Evolutionary conservation across 2,888 invertebrate genomes (phyloP), one percentile per base, ranked within the genome.

Genomic region (Strigamia maritima): DNA sequence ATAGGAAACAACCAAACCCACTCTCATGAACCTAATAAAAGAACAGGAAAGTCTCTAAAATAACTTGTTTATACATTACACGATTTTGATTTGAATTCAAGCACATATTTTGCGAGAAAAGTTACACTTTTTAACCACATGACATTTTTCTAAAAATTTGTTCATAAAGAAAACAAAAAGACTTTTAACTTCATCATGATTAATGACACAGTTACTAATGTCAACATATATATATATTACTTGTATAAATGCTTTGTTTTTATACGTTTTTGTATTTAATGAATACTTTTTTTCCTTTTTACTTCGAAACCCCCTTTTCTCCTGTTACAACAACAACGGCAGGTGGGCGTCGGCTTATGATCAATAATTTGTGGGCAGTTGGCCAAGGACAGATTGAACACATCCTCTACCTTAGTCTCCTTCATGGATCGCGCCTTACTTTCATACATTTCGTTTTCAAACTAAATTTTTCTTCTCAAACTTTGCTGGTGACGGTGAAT

Each of bases 351-450:
- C 70, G 70, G 70, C 70, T 4, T 70, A 70, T 70, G 70, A 70
- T 70, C 70, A 70, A 70, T 70, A 70, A 70, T 70, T 70, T 70
- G 70, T 70, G 70, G 70, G 70, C 70, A 70, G 70, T 70, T 70
- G 70, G 70, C 70, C 70, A 70, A 70, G 70, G 70, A 70, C 70
- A 70, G 70, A 70, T 70, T 70, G 70, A 70, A 28, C 70, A 70
- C 70, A 70, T 70, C 70, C 70, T 28, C 70, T 70, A 70, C 70
- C 70, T 70, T 70, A 26, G 54, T 70, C 70, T 28, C 70, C 14
- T 70, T 70, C 70, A 70, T 70, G 70, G 70, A 70, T 70, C 70
- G 70, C 70, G 70, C 70, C 70, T 70, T 14, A 70, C 26, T 70
- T 70, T 70, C 70, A 26, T 70, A 26, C 26, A 70, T 70, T 44